A percentile compares a stretch with the other conserved stretches of the same genome.
Evolutionary conservation across 2,888 invertebrate species (phyloP).

Genomic region (Periphyllus acericola): DNA sequence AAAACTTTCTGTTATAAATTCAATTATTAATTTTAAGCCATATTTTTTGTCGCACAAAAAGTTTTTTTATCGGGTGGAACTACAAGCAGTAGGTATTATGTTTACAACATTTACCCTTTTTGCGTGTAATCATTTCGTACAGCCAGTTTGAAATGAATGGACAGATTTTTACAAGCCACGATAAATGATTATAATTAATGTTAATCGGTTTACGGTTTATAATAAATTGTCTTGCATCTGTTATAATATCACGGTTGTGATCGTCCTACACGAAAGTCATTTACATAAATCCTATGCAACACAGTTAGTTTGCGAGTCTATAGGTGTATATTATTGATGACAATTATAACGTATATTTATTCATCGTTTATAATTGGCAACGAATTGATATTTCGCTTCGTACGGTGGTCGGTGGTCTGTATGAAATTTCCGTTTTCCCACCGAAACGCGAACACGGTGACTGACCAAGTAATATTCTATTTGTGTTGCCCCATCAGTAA

Average conservation of each 20-base stretch:
- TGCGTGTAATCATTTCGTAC: neutral
- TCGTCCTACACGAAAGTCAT: constrained; percentile 8
- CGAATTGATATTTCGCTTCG: neutral
- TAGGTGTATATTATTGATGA: neutral
- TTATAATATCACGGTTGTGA: neutral
- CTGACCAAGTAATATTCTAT: too few relatives aligned
- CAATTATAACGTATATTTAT: neutral
- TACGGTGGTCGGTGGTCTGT: too few relatives aligned
- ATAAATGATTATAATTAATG: constrained; percentile 26
- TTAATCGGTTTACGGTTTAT: neutral
- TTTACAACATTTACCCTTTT: neutral
- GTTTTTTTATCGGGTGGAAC: neutral
- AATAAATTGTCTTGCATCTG: constrained; percentile 27
- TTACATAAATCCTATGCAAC: neutral
- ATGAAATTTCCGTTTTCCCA: neutral
- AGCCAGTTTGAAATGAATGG: constrained; percentile 1
- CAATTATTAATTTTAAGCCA: constrained; percentile 7
- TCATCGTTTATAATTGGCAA: neutral
- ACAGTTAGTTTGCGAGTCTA: neutral
- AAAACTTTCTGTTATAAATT: constrained; percentile 24
- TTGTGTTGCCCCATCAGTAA: too few relatives aligned
- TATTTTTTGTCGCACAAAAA: neutral
- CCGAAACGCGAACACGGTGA: neutral
- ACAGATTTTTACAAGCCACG: constrained; percentile 3
- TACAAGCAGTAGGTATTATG: neutral